These are phyloP conservation scores for Poecile montanus DNA, from an alignment of 2,797 vertebrate species.

Conservation along the genomic window DNA sequence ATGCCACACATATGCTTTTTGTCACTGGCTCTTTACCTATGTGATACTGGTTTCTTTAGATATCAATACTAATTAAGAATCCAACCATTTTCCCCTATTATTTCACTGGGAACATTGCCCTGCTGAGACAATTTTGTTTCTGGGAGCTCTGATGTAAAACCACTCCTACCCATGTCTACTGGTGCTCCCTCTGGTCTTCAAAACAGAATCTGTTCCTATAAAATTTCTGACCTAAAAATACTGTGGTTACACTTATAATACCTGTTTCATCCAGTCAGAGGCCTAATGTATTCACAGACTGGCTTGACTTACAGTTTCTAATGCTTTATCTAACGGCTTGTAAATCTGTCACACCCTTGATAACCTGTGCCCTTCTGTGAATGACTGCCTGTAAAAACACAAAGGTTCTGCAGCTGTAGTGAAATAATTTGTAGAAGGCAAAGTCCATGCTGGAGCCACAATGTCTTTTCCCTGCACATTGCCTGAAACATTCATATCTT, in stretches of 20 bases:
- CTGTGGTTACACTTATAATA: neutral
- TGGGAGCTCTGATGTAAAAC: neutral
- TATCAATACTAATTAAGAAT: neutral
- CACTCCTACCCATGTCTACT: neutral
- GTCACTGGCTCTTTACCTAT: neutral
- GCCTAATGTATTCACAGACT: neutral
- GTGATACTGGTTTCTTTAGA: neutral
- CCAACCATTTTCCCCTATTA: neutral
- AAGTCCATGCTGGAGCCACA: neutral
- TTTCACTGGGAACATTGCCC: neutral
- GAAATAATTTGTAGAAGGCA: constrained; percentile 25
- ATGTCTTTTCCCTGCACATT: constrained; percentile 39
- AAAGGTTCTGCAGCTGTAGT: neutral
- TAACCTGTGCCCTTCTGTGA: neutral
- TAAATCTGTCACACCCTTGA: neutral
- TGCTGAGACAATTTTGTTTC: neutral
- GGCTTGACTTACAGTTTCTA: neutral
- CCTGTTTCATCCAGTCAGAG: neutral
- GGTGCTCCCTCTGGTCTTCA: neutral
- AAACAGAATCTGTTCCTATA: neutral
- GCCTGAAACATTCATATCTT: constrained; percentile 63
- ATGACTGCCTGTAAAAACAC: neutral
- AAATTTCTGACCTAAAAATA: constrained; percentile 35
- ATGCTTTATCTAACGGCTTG: neutral
- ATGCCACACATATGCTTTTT: neutral